phyloP scores from a whole-genome alignment of 2,113 vertebrate species.

The Nipponia nippon region DNA sequence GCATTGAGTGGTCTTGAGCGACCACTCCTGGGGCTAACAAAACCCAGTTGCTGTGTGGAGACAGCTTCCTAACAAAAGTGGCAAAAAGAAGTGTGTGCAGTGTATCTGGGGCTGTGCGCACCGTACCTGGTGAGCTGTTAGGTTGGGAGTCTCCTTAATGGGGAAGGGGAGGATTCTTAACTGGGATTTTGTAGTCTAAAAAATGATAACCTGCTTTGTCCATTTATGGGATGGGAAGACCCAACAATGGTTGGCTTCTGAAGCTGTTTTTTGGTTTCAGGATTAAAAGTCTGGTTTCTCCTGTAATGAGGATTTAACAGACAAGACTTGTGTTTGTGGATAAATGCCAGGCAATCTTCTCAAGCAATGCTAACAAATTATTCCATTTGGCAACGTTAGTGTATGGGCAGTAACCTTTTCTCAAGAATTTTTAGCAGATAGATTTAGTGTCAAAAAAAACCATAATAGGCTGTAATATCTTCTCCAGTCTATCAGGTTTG shows the following conservation, averaged over 20 bases:
- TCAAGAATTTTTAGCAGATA: conserved; percentile 40
- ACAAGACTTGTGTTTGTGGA: neutral
- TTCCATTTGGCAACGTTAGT: conserved; percentile 34
- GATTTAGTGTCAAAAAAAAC: conserved; percentile 25
- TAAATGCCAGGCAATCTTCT: conserved; percentile 30
- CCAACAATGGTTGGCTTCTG: neutral
- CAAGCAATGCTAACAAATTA: neutral
- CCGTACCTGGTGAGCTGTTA: fast-evolving
- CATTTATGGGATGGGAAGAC: neutral
- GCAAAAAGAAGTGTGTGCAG: neutral
- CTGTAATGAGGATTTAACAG: conserved; percentile 21
- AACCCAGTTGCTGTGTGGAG: fast-evolving
- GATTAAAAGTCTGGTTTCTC: neutral
- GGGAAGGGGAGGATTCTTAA: neutral
- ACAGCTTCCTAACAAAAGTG: neutral
- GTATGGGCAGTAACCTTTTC: conserved; percentile 47
- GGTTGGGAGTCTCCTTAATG: neutral
- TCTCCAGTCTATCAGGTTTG: conserved; percentile 12
- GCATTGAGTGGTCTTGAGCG: neutral
- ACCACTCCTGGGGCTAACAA: neutral
- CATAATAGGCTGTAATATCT: conserved; percentile 11
- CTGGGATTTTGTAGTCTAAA: neutral
- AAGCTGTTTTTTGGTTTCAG: neutral
- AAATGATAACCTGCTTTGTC: neutral
- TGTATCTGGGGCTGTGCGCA: neutral